Evolutionary conservation across 1,140 invertebrate genomes (phyloP).

Genomic region (Leguminivora glycinivorella): DNA sequence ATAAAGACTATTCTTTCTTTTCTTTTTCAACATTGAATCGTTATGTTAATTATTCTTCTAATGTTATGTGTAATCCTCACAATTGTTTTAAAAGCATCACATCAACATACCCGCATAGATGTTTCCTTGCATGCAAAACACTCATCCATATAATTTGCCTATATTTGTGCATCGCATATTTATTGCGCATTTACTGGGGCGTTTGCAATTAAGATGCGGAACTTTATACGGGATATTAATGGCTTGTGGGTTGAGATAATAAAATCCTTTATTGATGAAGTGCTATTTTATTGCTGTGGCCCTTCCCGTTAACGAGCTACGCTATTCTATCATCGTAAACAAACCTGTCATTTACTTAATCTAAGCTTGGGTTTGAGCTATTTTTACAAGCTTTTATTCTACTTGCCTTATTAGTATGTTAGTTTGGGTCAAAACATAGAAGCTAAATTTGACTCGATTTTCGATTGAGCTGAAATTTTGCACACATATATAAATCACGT

Average conservation of each 20-base stretch:
- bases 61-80: no score
- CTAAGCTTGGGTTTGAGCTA: no score
- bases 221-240: slow-evolving; percentile 5
- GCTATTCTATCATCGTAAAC: not conserved
- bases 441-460: no score
- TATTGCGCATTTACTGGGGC: not conserved
- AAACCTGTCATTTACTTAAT: no score
- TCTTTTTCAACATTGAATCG: no score
- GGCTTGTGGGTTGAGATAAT: not conserved
- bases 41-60: no score
- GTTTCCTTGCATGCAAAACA: not conserved
- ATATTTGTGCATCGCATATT: not conserved
- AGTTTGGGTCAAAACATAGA: no score
- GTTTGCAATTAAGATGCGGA: slow-evolving; percentile 7
- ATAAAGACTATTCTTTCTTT: no score
- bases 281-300: slow-evolving; percentile 1
- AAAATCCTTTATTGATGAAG: slow-evolving; percentile 8
- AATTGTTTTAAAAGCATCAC: not conserved
- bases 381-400: no score
- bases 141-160: not conserved
- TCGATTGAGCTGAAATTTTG: no score
- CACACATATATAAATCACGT: no score
- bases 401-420: no score
- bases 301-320: not conserved
- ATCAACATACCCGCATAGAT: not conserved